Evolutionary conservation across 2,888 invertebrate genomes (phyloP).

Genomic region (Mylabris sibirica): DNA sequence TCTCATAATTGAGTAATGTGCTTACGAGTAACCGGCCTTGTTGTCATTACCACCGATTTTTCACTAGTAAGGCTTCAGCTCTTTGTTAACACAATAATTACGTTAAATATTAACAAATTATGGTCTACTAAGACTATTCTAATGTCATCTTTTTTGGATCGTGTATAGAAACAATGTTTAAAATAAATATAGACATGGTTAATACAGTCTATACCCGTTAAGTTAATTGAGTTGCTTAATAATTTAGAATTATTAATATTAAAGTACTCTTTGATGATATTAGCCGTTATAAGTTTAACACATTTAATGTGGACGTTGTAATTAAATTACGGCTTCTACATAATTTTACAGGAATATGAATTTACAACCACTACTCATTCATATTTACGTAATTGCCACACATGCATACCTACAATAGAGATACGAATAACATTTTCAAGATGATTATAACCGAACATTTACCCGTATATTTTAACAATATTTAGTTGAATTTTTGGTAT

Average conservation of each 20-base stretch:
- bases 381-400: background rate
- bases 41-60: too few species aligned
- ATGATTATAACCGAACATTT: background rate
- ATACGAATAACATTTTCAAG: background rate
- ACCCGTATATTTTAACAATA: background rate
- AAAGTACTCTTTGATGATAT: constrained; percentile 15
- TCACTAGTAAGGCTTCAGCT: too few species aligned
- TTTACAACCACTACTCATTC: background rate
- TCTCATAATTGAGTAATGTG: too few species aligned
- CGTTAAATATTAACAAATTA: too few species aligned
- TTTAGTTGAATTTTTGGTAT: background rate
- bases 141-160: background rate
- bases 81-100: too few species aligned
- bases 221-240: constrained; percentile 17
- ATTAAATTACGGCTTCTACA: constrained; percentile 12
- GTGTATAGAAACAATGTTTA: background rate
- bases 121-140: background rate
- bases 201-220: background rate
- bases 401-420: background rate
- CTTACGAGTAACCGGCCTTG: too few species aligned
- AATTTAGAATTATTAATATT: constrained; percentile 19
- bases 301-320: constrained; percentile 11
- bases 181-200: background rate
- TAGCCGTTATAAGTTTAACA: constrained; percentile 12
- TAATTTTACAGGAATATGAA: background rate